Evolutionary conservation across 2,113 vertebrate genomes (phyloP).

Genomic region (Mustelus asterias): DNA sequence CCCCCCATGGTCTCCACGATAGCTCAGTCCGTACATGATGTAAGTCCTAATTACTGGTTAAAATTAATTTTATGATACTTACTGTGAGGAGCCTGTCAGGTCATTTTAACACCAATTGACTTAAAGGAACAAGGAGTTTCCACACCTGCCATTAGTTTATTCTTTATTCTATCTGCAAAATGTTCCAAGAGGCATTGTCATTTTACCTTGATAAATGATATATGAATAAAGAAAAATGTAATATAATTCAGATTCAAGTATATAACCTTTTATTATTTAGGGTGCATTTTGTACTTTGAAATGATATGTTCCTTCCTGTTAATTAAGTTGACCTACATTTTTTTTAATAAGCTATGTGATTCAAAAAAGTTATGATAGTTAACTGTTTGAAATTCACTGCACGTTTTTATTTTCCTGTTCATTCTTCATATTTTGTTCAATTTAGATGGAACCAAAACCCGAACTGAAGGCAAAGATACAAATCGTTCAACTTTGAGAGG

Average conservation of each 20-base stretch:
- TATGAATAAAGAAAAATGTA: background rate
- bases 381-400: background rate
- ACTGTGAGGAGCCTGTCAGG: background rate
- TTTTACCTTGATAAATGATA: slow-evolving; percentile 1
- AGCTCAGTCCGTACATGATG: background rate
- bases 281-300: background rate
- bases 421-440: background rate
- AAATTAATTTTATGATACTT: background rate
- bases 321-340: background rate
- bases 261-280: background rate
- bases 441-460: slow-evolving; percentile 3
- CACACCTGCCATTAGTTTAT: background rate
- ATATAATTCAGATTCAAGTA: background rate
- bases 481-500: slow-evolving; percentile 16
- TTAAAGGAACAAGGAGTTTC: background rate
- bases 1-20: background rate
- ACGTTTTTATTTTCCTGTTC: background rate
- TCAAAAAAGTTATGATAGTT: background rate
- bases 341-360: background rate
- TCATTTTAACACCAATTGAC: background rate
- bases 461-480: background rate
- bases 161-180: background rate
- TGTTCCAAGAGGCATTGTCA: background rate
- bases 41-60: background rate
- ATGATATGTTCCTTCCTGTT: background rate